Base-by-base conservation (phyloP, 2,888 invertebrate species). In the Drosophila mimica region DNA sequence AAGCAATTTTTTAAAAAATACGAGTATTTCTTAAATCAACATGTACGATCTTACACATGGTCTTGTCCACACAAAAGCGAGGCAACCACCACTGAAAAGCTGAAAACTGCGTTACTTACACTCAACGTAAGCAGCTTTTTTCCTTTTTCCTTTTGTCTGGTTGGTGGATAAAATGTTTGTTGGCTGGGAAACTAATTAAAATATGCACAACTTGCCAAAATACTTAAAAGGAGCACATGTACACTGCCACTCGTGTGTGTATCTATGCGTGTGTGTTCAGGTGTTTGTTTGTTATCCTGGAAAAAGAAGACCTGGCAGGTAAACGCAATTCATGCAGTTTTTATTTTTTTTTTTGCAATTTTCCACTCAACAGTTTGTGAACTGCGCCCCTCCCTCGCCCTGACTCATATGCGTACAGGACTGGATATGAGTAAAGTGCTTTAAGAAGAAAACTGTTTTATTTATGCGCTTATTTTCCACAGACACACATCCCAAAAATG, bases 141-240 rank as follows among this genome's bases (percentile, higher is more conserved):
- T 62, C 60, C 43, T 49, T 56, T 48, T 25, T 62, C 60, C 43
- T 52, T 56, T 48, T 25, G 61, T 28, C 30, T 78, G 28, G 31
- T 20, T 48, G 49, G 33, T 1, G n/a, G 34, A 38, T 30, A 30
- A 65, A 53, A 46, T 73, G 48, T 68, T 48, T 67, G 61, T 71
- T 72, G 70, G 40, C 71, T 75, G 67, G 40, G 70, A 88, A 85
- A 88, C 84, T 89, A 85, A 85, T 85, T 85, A 87, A 85, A 89
- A 89, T 89, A 82, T 85, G 89, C 88, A 87, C 82, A 85, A 81
- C 82, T 85, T 79, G 88, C 84, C 82, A 76, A 85, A 89, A 79
- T 84, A 69, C 85, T 84, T 75, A 71, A 79, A 61, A 70, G 76
- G 67, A 73, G 54, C 72, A 73, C 83, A 86, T 64, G 64, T 34